Evolutionary conservation across 2,113 vertebrate genomes (phyloP).

Genomic region (Gopherus evgoodei): DNA sequence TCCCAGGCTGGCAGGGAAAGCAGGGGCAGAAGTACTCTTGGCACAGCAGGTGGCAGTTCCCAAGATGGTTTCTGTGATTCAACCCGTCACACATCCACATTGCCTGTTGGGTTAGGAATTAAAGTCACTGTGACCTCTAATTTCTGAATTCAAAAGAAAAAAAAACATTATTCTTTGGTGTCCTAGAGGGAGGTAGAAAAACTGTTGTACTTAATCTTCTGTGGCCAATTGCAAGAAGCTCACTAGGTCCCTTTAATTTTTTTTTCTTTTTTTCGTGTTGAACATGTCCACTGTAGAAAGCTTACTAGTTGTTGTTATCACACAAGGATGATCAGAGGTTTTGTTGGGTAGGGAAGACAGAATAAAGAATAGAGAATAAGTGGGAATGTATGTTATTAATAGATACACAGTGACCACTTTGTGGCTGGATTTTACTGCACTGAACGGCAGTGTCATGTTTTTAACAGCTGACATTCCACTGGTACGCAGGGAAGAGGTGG

Average conservation of each 20-base stretch:
- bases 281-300: background rate
- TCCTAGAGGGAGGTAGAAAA: background rate
- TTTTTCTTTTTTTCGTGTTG: background rate
- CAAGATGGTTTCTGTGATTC: no score
- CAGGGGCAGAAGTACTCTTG: no score
- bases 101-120: slow-evolving; percentile 44
- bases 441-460: background rate
- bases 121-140: slow-evolving; percentile 42
- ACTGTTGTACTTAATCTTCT: background rate
- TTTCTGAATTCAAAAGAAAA: background rate
- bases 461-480: background rate
- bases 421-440: background rate
- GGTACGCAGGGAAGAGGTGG: background rate
- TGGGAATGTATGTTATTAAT: background rate
- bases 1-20: no score
- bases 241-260: background rate
- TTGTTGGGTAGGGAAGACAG: background rate
- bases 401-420: background rate
- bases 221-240: background rate
- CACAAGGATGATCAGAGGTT: background rate
- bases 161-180: background rate
- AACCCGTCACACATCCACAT: background rate
- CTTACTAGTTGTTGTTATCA: background rate
- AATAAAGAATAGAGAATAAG: background rate
- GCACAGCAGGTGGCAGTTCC: no score